These are phyloP conservation scores for Myotis yumanensis DNA, from an alignment of 2,113 vertebrate genomes.

Conservation along the genomic window DNA sequence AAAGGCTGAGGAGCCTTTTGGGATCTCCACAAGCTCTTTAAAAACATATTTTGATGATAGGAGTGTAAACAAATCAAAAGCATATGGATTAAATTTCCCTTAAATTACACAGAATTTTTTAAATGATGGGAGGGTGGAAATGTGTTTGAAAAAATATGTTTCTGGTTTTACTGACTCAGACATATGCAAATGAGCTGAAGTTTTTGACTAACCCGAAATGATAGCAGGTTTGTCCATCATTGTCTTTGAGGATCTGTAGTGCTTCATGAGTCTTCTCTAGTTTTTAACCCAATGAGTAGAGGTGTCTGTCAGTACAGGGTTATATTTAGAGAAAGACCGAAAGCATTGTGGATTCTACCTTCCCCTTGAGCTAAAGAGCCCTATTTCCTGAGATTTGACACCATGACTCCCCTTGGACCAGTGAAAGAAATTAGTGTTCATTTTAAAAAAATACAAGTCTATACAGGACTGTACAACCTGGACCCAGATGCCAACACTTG, in stretches of 20 bases:
- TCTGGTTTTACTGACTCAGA: constrained; percentile 80
- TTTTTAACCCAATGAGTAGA: neutral
- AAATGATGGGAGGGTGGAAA: constrained; percentile 79
- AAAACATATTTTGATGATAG: constrained; percentile 83
- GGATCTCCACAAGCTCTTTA: constrained; percentile 80
- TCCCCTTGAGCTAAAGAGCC: neutral
- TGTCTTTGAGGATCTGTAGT: constrained; percentile 32
- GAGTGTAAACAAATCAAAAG: constrained; percentile 83
- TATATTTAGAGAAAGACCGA: neutral
- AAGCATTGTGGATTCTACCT: neutral
- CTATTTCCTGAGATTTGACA: neutral
- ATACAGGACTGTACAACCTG: neutral
- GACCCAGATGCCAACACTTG: neutral
- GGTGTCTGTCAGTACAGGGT: neutral
- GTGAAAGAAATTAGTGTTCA: neutral
- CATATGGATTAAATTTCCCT: constrained; percentile 82
- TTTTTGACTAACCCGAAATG: constrained; percentile 65
- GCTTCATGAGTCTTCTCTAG: neutral
- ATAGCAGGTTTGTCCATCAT: constrained; percentile 60
- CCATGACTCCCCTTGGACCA: neutral
- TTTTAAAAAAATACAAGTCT: neutral
- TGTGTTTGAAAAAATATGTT: constrained; percentile 80
- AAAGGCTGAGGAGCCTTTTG: constrained; percentile 81
- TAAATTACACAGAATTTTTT: constrained; percentile 81
- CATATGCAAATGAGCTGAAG: constrained; percentile 69